Conservation (phyloP, 2,888 invertebrate species). For the Parochlus steinenii region DNA sequence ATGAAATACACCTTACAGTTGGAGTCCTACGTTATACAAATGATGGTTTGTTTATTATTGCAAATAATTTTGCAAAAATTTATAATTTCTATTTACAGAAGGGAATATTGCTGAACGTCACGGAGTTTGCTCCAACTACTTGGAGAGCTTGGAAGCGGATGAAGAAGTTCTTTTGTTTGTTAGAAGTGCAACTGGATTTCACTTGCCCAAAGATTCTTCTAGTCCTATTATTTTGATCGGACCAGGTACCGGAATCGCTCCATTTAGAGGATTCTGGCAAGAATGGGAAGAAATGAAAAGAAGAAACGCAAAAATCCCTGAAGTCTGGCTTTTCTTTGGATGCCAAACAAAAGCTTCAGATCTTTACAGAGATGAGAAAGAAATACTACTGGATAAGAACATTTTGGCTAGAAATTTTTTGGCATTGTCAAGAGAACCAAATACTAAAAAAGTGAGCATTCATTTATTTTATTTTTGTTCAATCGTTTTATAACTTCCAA, state of each 20-base stretch:
- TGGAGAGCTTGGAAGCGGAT: constrained; percentile 54
- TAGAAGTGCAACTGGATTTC: constrained; percentile 74
- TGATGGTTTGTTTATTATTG: no score
- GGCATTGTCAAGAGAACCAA: constrained; percentile 65
- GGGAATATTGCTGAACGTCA: constrained; percentile 71
- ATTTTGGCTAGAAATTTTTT: constrained; percentile 64
- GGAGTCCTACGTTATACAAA: constrained; percentile 79
- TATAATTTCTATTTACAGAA: constrained; percentile 36
- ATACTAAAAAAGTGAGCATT: constrained; percentile 50
- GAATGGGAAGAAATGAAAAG: constrained; percentile 36
- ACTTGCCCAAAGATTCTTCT: constrained; percentile 57
- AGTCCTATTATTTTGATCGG: constrained; percentile 77
- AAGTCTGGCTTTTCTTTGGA: constrained; percentile 77
- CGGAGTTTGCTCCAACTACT: constrained; percentile 88
- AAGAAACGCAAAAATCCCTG: constrained; percentile 24
- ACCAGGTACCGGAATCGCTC: constrained; percentile 87
- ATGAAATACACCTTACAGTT: constrained; percentile 77
- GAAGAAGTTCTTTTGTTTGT: constrained; percentile 64
- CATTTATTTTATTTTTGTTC: constrained; percentile 2
- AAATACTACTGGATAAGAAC: constrained; percentile 47
- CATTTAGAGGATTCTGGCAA: constrained; percentile 89
- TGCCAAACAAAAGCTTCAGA: constrained; percentile 68
- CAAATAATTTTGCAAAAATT: no score
- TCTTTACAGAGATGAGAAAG: constrained; percentile 66
- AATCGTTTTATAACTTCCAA: background rate